A percentile compares a stretch with the other conserved stretches of the same genome.
phyloP scores from a whole-genome alignment of 2,888 invertebrate species.

The Laspeyria flexula region DNA sequence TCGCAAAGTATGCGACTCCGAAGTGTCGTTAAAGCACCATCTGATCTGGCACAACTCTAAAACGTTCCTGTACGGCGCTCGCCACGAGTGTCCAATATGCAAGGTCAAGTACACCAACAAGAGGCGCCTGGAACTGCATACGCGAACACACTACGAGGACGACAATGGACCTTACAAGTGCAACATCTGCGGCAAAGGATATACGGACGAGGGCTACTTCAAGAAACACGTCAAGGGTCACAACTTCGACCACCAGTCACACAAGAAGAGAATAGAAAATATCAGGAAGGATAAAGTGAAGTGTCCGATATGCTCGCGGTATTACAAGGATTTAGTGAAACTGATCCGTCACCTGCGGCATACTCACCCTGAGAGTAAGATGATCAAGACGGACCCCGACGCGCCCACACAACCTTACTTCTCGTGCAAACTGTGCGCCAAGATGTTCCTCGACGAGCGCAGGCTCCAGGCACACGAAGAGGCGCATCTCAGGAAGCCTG shows the following conservation, averaged over 20 bases:
- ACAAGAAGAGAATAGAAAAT: conserved; percentile 73
- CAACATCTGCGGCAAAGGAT: conserved; percentile 81
- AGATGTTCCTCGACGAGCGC: conserved; percentile 71
- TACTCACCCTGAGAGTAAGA: conserved; percentile 81
- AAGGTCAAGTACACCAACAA: conserved; percentile 79
- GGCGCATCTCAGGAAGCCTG: conserved; percentile 73
- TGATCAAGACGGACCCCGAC: conserved; percentile 82
- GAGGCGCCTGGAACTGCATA: conserved; percentile 75
- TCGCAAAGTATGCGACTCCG: conserved; percentile 76
- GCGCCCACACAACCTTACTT: conserved; percentile 71
- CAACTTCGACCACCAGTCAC: conserved; percentile 76
- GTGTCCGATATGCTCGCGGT: conserved; percentile 77
- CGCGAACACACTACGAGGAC: conserved; percentile 80
- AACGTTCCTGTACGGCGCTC: conserved; percentile 69
- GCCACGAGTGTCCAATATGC: conserved; percentile 80
- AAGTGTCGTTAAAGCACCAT: conserved; percentile 76
- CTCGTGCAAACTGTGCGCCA: conserved; percentile 79
- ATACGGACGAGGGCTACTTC: conserved; percentile 80
- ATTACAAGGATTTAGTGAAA: conserved; percentile 73
- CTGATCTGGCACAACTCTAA: conserved; percentile 78
- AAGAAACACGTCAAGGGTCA: conserved; percentile 83
- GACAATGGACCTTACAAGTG: conserved; percentile 83
- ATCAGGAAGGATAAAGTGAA: conserved; percentile 75
- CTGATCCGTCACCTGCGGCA: conserved; percentile 77
- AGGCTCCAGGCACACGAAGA: conserved; percentile 72